Evolutionary conservation across 2,797 vertebrate genomes (phyloP), one percentile per base, ranked within the genome.

Genomic region (Acanthornis magna): DNA sequence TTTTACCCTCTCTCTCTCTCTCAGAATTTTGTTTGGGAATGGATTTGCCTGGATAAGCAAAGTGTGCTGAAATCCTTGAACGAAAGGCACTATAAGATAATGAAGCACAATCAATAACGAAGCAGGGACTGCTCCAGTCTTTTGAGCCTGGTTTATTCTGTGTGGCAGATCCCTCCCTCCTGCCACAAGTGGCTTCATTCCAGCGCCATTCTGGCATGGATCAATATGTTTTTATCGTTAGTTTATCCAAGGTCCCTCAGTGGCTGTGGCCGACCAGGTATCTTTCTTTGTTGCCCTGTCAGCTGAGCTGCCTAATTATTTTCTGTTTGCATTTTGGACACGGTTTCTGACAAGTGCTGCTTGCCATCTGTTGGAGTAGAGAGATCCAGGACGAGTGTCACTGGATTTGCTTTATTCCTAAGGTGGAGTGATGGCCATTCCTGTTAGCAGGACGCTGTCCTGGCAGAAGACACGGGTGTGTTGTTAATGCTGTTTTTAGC

Each of bases 311-410:
- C 81, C 76, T 92, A 11, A 93, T 93, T 86, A 78, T 89, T 93
- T 93, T 76, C 89, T 78, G 10, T 96, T 94, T 94, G 93, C 68
- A 54, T 96, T 94, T 95, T 88, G 97, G 95, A 94, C 93, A 93
- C 1, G 1, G 76, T 89, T 93, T 88, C 78, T 93, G 96, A 74
- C 76, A 58, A 95, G 72, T 62, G 77, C 96, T 88, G 91, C 82
- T 95, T 96, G 94, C 96, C 96, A 96, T 97, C 96, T 97, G 96
- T 87, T 20, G 9, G 84, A 92, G 55, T 36, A 63, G 45, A 86
- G 85, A 70, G 84, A 75, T 91, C 93, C 94, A 66, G 95, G 91
- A 55, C 0, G 78, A 85, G 66, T 55, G 57, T 68, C 76, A 20
- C 13, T 96, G 27, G 4, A 2, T 92, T 93, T 91, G 71, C 84